These are phyloP conservation scores for Fopius arisanus DNA, from an alignment of 1,140 invertebrate species.

Conservation along the genomic window DNA sequence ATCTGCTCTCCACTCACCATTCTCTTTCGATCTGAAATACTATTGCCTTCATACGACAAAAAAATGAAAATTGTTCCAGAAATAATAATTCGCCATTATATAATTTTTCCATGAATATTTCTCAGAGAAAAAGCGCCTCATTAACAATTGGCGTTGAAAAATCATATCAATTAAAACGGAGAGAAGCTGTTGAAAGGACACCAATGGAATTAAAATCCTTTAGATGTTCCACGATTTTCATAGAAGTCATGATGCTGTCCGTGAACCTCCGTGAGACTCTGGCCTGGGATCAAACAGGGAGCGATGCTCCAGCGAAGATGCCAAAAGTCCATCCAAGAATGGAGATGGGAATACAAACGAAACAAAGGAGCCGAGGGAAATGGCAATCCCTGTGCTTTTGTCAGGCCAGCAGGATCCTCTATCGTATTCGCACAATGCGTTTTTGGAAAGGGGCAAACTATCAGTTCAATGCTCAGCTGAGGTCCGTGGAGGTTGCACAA, in stretches of 20 bases:
- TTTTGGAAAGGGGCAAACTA: neutral
- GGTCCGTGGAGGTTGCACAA: neutral
- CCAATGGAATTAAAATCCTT: too few species aligned
- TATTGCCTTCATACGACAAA: too few species aligned
- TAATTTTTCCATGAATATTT: too few species aligned
- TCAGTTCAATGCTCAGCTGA: neutral
- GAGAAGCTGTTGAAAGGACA: too few species aligned
- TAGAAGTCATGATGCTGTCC: neutral
- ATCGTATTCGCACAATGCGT: neutral
- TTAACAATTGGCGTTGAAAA: too few species aligned
- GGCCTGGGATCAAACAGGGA: neutral
- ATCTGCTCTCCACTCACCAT: neutral
- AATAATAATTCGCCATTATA: too few species aligned
- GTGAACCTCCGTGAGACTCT: neutral
- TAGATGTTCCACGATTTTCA: too few species aligned
- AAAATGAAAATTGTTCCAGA: too few species aligned
- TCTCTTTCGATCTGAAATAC: neutral
- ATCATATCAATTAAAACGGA: too few species aligned
- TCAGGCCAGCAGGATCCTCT: neutral
- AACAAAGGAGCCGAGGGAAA: constrained; percentile 41
- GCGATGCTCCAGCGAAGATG: neutral
- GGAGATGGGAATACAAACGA: neutral
- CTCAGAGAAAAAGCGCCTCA: too few species aligned
- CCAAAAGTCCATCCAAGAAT: neutral
- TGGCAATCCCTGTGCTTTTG: constrained; percentile 13